Percentiles rank a stretch among this genome's conserved stretches.
These are phyloP conservation scores for Rutpela maculata DNA, from an alignment of 2,888 invertebrate species.

Conservation along the genomic window DNA sequence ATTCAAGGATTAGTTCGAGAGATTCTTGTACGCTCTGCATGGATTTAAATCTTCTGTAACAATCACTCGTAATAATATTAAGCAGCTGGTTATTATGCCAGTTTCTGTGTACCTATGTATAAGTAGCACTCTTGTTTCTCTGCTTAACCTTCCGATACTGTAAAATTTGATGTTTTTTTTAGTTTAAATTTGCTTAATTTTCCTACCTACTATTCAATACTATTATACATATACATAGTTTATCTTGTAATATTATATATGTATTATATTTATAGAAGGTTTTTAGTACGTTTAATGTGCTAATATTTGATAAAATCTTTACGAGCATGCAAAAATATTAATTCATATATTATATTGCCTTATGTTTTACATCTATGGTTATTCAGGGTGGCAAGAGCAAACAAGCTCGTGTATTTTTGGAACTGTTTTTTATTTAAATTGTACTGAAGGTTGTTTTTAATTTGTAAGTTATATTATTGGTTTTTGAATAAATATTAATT, in stretches of 20 bases:
- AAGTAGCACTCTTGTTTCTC: conserved; percentile 72
- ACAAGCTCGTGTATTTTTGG: conserved; percentile 74
- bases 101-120: conserved; percentile 65
- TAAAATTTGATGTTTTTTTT: conserved; percentile 42
- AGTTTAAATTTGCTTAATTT: conserved; percentile 54
- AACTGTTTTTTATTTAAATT: conserved; percentile 75
- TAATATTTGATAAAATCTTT: conserved; percentile 50
- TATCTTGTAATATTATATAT: conserved; percentile 64
- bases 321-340: conserved; percentile 43
- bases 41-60: conserved; percentile 68
- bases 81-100: conserved; percentile 47
- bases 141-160: conserved; percentile 70
- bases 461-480: conserved; percentile 74
- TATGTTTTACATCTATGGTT: conserved; percentile 69
- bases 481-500: conserved; percentile 73
- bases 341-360: conserved; percentile 64
- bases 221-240: conserved; percentile 64
- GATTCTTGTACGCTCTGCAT: conserved; percentile 55
- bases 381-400: conserved; percentile 78
- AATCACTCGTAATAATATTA: conserved; percentile 64
- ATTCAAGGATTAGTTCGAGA: conserved; percentile 44
- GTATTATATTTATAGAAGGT: conserved; percentile 68
- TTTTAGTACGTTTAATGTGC: conserved; percentile 57
- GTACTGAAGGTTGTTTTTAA: conserved; percentile 74
- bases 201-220: conserved; percentile 56